These are phyloP conservation scores for Mongoloraphidia duomilia DNA, from an alignment of 2,888 invertebrate species.

Conservation along the genomic window DNA sequence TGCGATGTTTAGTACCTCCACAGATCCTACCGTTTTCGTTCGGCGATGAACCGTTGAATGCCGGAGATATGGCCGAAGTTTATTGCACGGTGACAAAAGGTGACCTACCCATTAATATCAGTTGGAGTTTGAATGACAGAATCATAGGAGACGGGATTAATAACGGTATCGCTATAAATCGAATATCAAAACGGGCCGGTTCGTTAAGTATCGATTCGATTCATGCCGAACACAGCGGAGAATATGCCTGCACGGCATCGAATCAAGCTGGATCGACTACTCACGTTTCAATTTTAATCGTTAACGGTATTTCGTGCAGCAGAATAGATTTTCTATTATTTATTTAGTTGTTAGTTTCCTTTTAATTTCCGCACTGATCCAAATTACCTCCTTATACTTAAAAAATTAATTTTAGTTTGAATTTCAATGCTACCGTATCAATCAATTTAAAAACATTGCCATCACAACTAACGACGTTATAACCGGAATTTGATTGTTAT, in stretches of 20 bases:
- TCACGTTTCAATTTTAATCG: constrained; percentile 23
- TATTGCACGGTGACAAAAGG: constrained; percentile 32
- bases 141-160: constrained; percentile 19
- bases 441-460: background rate
- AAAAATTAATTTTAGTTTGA: no score
- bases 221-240: constrained; percentile 51
- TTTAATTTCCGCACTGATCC: no score
- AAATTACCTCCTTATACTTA: no score
- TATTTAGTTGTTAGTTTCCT: background rate
- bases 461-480: background rate
- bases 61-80: constrained; percentile 30
- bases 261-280: constrained; percentile 29
- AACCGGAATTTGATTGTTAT: constrained; percentile 8
- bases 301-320: constrained; percentile 18
- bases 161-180: constrained; percentile 21
- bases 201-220: constrained; percentile 54
- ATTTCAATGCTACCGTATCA: background rate
- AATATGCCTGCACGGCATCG: constrained; percentile 36
- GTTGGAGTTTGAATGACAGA: constrained; percentile 37
- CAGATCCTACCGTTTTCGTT: constrained; percentile 34
- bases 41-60: constrained; percentile 30
- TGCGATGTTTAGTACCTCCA: constrained; percentile 36
- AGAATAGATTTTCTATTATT: constrained; percentile 3
- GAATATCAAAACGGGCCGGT: constrained; percentile 34
- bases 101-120: constrained; percentile 36